Base-by-base conservation (phyloP, 2,113 vertebrate genomes). In the Microtus pennsylvanicus region DNA sequence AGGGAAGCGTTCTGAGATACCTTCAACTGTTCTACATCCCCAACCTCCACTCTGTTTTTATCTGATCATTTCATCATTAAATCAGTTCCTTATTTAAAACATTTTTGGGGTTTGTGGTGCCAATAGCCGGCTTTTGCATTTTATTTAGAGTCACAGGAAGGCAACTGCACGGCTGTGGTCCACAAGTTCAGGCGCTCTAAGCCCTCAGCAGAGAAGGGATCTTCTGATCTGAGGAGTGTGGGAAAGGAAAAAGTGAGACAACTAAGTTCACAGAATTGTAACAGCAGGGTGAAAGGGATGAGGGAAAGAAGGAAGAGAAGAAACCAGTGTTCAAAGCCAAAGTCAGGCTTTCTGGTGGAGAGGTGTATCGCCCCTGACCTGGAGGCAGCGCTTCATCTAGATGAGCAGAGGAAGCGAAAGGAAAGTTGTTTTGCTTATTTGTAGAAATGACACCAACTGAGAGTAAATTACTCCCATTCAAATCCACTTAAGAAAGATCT, bases 331-430 rank as follows among this genome's bases (percentile, higher is more conserved):
- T 93, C 96, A 81, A 38, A 52, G 38, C 12, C 96, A 80, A 89
- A 75, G 96, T 96, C 97, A 97, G 97, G 58, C 5, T 88, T 93
- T 91, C 85, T 76, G 81, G 11, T 75, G 8, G 45, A 69, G 55
- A 90, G 50, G 58, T 13, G 19, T 1, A n/a, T 12, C n/a, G 12
- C 50, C 88, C 94, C 76, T 78, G 90, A 92, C 82, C 45, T 63
- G n/a, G 35, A 70, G 28, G 19, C 50, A 45, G 21, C 69, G 33
- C 58, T 88, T 82, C 21, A 65, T 55, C 45, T 47, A 19, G 30
- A 8, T 24, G 47, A 93, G n/a, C 8, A 78, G 90, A 93, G 28
- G 50, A 76, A 10, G 24, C 30, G 47, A 9, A 35, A 69, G 28
- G 52, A 76, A 94, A 89, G 52, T 47, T 47, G 19, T 58, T 92